Evolutionary conservation across 2,888 invertebrate genomes (phyloP), one percentile per base, ranked within the genome.

Genomic region (Galerucella nymphaeae): DNA sequence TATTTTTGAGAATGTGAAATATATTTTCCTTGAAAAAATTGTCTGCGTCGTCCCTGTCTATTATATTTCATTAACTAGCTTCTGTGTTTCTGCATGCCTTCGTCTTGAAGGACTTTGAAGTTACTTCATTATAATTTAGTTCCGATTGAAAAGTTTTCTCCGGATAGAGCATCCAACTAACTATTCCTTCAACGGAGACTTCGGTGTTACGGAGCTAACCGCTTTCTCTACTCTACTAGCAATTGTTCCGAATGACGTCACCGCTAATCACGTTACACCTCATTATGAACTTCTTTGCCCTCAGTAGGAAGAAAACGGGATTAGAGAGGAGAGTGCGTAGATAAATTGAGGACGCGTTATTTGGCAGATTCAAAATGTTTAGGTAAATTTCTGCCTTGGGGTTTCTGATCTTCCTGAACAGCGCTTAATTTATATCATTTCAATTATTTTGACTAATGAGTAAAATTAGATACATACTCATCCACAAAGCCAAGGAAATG

Each of bases 261-360:
- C 85, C 84, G 83, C 87, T 89, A 89, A 89, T 89, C 85, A 86
- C 84, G 86, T 89, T 88, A 86, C 85, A 85, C 87, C 87, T 88
- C 88, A 88, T 87, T 86, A 87, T 83, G 83, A 80, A 84, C 72
- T 76, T 79, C 80, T 59, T 62, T 18, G 42, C 42, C 18, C 59
- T 8, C n/a, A 59, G 57, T 38, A 30, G n/a, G 45, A 50, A 23
- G 66, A 58, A 23, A 58, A 30, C 13, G 30, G 20, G 2, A 38
- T 42, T 20, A 18, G 16, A 59, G n/a, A 18, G 16, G 20, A 82
- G 78, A 77, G 79, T 80, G 83, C 82, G 83, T 83, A 83, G 82
- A 81, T 81, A 79, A 77, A 83, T 82, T 82, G 82, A 80, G 78
- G 76, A 79, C 80, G 82, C 80, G 79, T 81, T 79, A 78, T 79